These are phyloP conservation scores for Cercocebus atys DNA, from an alignment of 2,113 vertebrate species.

Conservation along the genomic window DNA sequence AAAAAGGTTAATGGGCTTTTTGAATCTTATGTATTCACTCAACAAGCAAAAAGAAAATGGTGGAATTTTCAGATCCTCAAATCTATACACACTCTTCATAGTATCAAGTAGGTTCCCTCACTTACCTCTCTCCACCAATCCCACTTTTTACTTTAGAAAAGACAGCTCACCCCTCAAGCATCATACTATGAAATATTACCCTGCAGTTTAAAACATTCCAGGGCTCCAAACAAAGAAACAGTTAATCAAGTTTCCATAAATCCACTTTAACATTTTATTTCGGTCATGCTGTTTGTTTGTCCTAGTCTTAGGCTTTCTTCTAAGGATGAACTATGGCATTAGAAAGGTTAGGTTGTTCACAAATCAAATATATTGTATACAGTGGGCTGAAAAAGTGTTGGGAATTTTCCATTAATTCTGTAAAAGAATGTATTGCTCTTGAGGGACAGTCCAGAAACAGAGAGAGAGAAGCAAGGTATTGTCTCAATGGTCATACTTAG, in stretches of 20 bases:
- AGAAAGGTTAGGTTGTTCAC: background rate
- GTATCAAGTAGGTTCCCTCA: background rate
- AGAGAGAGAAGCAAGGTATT: background rate
- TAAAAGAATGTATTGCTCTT: background rate
- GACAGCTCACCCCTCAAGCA: background rate
- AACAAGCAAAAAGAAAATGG: background rate
- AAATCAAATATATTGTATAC: background rate
- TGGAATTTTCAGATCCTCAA: background rate
- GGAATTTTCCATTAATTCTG: background rate
- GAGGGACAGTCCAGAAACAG: background rate
- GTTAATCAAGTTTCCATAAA: background rate
- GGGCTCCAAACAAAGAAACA: slow-evolving; percentile 10
- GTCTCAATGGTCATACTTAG: background rate
- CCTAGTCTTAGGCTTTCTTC: background rate
- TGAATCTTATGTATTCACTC: background rate
- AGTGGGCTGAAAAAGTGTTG: background rate
- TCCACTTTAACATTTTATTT: background rate
- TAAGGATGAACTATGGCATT: background rate
- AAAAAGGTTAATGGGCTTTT: slow-evolving; percentile 26
- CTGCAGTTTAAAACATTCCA: background rate
- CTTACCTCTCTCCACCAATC: background rate
- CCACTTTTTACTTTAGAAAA: background rate
- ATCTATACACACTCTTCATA: background rate
- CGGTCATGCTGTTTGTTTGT: background rate
- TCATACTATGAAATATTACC: background rate